Percentiles rank a stretch among this genome's conserved stretches.
Conservation (phyloP, 2,797 vertebrate species). For the Mormyrops boulengeri region DNA sequence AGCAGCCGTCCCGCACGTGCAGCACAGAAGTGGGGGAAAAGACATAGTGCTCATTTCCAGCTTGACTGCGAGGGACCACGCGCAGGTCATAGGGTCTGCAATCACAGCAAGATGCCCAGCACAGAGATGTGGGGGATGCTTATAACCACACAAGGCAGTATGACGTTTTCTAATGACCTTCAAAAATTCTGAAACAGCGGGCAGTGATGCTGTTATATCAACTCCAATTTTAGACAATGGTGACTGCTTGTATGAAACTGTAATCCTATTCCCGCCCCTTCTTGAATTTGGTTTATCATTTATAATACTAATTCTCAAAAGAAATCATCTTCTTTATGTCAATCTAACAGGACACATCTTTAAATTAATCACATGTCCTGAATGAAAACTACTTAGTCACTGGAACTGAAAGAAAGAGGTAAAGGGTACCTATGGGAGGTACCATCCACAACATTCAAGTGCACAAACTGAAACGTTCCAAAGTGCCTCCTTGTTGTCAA, state of each 20-base stretch:
- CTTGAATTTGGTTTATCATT: background rate
- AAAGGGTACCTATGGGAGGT: constrained; percentile 58
- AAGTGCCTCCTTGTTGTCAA: constrained; percentile 44
- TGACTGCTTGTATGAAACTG: background rate
- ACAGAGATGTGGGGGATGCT: background rate
- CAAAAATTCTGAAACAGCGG: background rate
- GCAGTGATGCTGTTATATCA: background rate
- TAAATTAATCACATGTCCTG: background rate
- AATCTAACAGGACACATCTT: background rate
- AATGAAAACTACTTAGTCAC: background rate
- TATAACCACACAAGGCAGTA: background rate
- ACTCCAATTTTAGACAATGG: background rate
- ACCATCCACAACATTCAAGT: constrained; percentile 58
- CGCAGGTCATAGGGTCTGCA: constrained; percentile 70
- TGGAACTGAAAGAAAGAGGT: background rate
- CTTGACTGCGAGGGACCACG: constrained; percentile 50
- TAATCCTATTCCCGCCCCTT: background rate
- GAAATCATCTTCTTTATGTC: background rate
- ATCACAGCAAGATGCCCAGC: background rate
- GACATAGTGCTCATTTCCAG: constrained; percentile 67
- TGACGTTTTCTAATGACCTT: background rate
- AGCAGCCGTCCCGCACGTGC: constrained; percentile 59
- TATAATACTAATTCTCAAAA: background rate
- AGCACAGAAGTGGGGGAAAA: constrained; percentile 65
- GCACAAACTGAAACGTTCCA: constrained; percentile 53